These are phyloP conservation scores for Prunella strophiata DNA, from an alignment of 2,797 vertebrate species.

Conservation along the genomic window DNA sequence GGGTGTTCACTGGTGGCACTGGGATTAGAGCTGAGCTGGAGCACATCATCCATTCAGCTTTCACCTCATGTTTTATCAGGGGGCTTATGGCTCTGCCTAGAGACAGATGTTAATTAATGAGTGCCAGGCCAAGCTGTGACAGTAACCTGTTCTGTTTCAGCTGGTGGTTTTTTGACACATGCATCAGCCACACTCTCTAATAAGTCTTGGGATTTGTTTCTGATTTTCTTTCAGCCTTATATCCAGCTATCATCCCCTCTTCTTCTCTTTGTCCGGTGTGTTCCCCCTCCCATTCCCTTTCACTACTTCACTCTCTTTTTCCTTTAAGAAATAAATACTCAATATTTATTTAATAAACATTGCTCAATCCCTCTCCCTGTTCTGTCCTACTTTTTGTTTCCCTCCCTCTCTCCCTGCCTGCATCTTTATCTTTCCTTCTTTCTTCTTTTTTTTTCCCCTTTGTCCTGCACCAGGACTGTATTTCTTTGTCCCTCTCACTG, in stretches of 20 bases:
- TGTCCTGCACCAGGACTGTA: neutral
- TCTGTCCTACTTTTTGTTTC: neutral
- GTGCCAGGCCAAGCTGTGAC: rapidly evolving
- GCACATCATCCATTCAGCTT: neutral
- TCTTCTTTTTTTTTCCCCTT: neutral
- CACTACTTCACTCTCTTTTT: neutral
- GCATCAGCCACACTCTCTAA: neutral
- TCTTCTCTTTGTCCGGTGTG: neutral
- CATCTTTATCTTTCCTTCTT: neutral
- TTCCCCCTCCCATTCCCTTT: neutral
- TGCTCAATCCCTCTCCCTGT: neutral
- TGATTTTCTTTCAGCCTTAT: neutral
- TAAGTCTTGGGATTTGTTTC: neutral
- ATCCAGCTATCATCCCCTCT: neutral
- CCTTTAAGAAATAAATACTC: neutral
- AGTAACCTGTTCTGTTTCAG: neutral
- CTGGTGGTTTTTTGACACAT: neutral
- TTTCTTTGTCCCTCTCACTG: neutral
- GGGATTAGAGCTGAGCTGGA: neutral
- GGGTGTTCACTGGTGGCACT: neutral
- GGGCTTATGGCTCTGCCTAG: neutral
- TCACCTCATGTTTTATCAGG: neutral
- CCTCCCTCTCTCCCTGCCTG: neutral
- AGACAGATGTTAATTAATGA: too few relatives aligned
- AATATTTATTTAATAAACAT: neutral